Evolutionary conservation across 1,140 invertebrate species (phyloP), one percentile per base, ranked within the genome.

Genomic region (Cydia pomonella): DNA sequence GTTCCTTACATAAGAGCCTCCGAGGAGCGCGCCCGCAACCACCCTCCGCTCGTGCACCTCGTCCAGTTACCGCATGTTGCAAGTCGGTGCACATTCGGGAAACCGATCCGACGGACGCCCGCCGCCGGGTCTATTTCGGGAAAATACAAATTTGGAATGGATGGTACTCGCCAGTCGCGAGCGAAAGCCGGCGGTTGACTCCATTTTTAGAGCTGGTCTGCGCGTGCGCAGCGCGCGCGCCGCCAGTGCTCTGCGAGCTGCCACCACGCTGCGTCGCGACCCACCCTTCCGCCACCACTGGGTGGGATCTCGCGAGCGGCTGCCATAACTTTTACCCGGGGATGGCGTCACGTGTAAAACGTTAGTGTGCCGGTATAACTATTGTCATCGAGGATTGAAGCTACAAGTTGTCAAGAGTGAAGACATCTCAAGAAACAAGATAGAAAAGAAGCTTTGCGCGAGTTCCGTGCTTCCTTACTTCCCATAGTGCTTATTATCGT

Each of bases 401-500:
- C 69, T 63, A 64, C 21, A 50, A 78, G 59, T 73, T 74, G 73
- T 75, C 82, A 86, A 89, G 83, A 89, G 75, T 74, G 85, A 87
- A 88, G 83, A 89, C 29, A 5, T 59, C 53, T 59, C 53, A 59
- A 25, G 38, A 38, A 62, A 2, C 62, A 44, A 25, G 13, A 63
- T 21, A 7, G 63, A 74, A 81, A 29, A 62, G 82, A 81, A 91
- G 93, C 93, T 93, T 93, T 89, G 94, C 95, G 95, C 94, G 93
- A 95, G 95, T 96, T 96, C 97, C 97, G 96, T 98, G 96, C 97
- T 98, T 98, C 97, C 96, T 97, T 97, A 97, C 97, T 97, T 97
- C 97, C 97, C 97, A 97, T 97, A 97, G 96, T 96, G 93, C 91
- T 94, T 94, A 94, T 94, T 88, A 95, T 91, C 95, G 90, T 98